Evolutionary conservation across 2,113 vertebrate genomes (phyloP), one percentile per base, ranked within the genome.

Genomic region (Leucopsar rothschildi): DNA sequence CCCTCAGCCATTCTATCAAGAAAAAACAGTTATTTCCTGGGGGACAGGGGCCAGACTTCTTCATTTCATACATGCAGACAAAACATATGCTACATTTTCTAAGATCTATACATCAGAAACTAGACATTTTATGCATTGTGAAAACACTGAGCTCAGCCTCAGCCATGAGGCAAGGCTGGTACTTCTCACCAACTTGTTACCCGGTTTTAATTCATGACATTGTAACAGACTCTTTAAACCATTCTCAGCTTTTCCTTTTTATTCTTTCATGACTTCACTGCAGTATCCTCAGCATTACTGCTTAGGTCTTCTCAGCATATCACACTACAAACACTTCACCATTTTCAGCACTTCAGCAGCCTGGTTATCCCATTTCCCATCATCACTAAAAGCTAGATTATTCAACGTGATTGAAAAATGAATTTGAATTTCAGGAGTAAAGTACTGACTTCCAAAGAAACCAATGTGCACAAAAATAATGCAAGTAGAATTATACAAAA

Each of bases 391-490:
- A 42, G n/a, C 16, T 53, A 24, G 11, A 68, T 71, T 81, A 84
- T 40, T 86, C 23, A 59, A 6, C 0, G 0, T 52, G 50, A 52
- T 29, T 52, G 50, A 52, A 52, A 27, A 52, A 16, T 52, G 27
- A 52, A 18, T 28, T 52, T 9, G 19, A 81, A 57, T 37, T 90
- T 66, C 45, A 77, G 42, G 31, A 35, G 15, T 76, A 77, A 65
- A 61, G 49, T 85, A 77, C 0, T 16, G 21, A 57, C 23, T 72
- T 79, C 8, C 0, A 60, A 45, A 86, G 80, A 83, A 69, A 49
- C 1, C 9, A 61, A 14, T 0, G 0, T 14, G 28, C n/a, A 42
- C 18, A 56, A 45, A 78, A 82, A 82, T 28, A 16, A 19, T 2
- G 24, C 40, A 73, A 78, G 15, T 19, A 64, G n/a, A 68, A 28